phyloP scores from a whole-genome alignment of 23 tunicate species.

The Trididemnum miniatum region DNA sequence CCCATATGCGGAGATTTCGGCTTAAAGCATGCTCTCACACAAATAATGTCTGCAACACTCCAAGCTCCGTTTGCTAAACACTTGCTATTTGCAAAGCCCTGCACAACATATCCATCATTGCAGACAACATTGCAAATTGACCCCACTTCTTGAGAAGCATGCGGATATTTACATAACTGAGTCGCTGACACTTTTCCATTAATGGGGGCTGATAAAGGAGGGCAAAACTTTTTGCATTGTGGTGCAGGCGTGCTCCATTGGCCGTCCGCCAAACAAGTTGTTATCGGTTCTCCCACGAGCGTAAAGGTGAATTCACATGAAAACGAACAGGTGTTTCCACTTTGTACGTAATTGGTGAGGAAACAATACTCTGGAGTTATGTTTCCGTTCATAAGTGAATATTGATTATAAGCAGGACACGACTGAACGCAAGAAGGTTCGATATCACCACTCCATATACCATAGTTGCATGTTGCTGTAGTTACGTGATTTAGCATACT shows the following conservation, averaged over 20 bases:
- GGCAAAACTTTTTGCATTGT: neutral
- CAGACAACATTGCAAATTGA: neutral
- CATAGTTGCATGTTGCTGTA: neutral
- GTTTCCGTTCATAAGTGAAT: neutral
- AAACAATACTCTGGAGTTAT: neutral
- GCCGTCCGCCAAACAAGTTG: neutral
- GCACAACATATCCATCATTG: neutral
- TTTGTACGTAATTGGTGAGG: neutral
- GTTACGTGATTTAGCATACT: neutral
- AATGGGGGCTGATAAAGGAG: neutral
- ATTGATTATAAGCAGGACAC: neutral
- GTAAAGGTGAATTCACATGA: neutral
- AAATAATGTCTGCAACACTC: neutral
- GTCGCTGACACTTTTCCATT: neutral
- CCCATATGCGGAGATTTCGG: neutral
- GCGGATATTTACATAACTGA: neutral
- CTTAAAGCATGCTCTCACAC: neutral
- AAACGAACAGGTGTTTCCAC: neutral
- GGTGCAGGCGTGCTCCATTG: neutral
- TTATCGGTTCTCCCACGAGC: neutral
- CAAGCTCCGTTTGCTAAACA: slow-evolving; percentile 1
- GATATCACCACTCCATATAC: neutral
- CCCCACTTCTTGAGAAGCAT: neutral
- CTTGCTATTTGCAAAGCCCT: neutral
- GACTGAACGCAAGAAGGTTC: neutral